phyloP scores from a whole-genome alignment of 1,140 invertebrate species.

The Ruditapes philippinarum region DNA sequence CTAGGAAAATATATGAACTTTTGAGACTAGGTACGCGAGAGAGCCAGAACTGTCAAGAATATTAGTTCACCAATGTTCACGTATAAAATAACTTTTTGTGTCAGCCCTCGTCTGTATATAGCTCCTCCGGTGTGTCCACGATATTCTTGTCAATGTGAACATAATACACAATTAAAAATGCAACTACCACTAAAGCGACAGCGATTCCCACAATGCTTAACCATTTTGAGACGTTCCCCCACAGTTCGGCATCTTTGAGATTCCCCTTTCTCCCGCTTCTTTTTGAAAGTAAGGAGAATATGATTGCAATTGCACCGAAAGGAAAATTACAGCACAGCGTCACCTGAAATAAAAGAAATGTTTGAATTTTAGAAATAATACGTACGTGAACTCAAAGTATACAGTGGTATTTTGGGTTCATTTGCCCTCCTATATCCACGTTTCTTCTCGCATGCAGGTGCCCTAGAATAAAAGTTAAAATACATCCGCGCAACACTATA shows the following conservation, averaged over 20 bases:
- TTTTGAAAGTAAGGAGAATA: conserved; percentile 36
- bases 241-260: conserved; percentile 12
- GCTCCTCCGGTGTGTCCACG: conserved; percentile 46
- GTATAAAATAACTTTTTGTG: no score
- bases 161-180: conserved; percentile 55
- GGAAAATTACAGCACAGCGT: conserved; percentile 51
- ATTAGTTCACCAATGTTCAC: no score
- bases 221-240: conserved; percentile 62
- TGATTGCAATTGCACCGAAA: conserved; percentile 29
- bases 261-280: neutral
- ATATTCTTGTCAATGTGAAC: conserved; percentile 62
- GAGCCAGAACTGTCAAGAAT: no score
- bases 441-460: no score
- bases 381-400: no score
- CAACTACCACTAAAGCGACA: conserved; percentile 20
- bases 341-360: conserved; percentile 40
- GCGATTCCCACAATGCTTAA: conserved; percentile 50
- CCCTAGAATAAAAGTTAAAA: no score
- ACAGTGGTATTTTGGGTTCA: no score
- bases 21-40: no score
- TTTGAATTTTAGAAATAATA: no score
- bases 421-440: no score
- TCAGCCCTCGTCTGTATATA: neutral
- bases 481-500: no score
- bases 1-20: no score